Evolutionary conservation across 2,113 vertebrate species (phyloP), one percentile per base, ranked within the genome.

Genomic region (Stomatorhinus ivindoensis): DNA sequence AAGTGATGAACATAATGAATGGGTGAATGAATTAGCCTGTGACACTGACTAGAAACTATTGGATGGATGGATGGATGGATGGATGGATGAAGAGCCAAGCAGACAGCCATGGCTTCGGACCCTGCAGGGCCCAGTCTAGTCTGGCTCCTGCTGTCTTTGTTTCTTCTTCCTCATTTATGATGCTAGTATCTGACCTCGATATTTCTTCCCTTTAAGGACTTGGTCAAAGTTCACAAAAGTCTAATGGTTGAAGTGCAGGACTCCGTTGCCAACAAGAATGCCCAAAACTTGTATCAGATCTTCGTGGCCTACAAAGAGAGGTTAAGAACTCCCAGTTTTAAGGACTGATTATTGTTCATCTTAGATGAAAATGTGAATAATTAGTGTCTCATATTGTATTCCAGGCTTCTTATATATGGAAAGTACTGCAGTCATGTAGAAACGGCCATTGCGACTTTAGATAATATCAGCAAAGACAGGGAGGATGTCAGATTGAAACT

Each of bases 391-490:
- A 5, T 27, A 84, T 73, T 89, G 17, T 55, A 24, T 88, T 53
- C 0, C 93, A 99, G 98, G 91, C 94, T 99, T 94, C 95, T 99
- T 92, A 96, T 99, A 93, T 99, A 99, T 44, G 98, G 98, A 35
- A 97, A 97, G 88, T 99, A 99, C 94, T 99, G 98, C 95, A 99
- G 98, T 92, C 97, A 97, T 15, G 98, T 99, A 89, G 98, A 99
- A 92, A 95, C 91, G 0, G 97, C 98, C 48, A 99, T 99, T 91
- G 96, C 96, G 0, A 95, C 94, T 87, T 95, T 99, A 91, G 98
- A 99, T 92, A 91, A 92, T 87, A 97, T 99, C 94, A 98, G 97
- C 76, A 99, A 98, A 94, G 97, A 97, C 89, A 98, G 97, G 93
- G 98, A 99, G 94, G 98, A 99, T 15, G 96, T 99, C 42, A 97